Evolutionary conservation across 2,113 vertebrate species (phyloP).

Genomic region (Xiphophorus maculatus): DNA sequence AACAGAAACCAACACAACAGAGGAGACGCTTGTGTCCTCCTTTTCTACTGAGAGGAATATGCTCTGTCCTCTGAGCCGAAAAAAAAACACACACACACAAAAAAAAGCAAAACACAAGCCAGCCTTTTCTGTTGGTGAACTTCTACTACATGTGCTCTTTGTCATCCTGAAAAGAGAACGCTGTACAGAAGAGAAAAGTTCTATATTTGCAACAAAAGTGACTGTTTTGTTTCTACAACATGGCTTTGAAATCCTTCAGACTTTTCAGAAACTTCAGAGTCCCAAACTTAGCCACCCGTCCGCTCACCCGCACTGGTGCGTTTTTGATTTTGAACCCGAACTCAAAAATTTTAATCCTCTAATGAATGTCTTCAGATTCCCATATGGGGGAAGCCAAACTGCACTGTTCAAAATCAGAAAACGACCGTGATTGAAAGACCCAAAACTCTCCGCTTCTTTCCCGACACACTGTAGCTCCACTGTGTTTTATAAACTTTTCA

Average conservation of each 20-base stretch:
- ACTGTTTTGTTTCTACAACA: constrained; percentile 73
- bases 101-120: constrained; percentile 15
- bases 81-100: not conserved
- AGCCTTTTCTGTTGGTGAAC: constrained; percentile 57
- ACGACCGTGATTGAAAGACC: constrained; percentile 65
- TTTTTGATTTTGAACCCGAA: constrained; percentile 76
- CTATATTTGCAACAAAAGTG: constrained; percentile 76
- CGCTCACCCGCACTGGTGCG: constrained; percentile 54
- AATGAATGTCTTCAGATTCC: constrained; percentile 77
- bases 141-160: constrained; percentile 44
- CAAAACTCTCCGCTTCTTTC: constrained; percentile 65
- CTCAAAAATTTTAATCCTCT: constrained; percentile 65
- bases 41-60: constrained; percentile 65
- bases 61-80: constrained; percentile 55
- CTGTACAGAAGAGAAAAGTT: constrained; percentile 71
- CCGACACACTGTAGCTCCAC: constrained; percentile 71
- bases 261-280: constrained; percentile 63
- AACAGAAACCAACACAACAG: constrained; percentile 49
- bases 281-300: constrained; percentile 56
- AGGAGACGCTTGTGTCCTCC: constrained; percentile 52
- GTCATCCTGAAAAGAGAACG: constrained; percentile 47
- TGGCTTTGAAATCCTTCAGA: constrained; percentile 71
- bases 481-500: constrained; percentile 57
- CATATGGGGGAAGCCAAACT: constrained; percentile 63
- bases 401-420: constrained; percentile 79